A percentile compares a stretch with the other conserved stretches of the same genome.
Evolutionary conservation across 2,113 vertebrate species (phyloP).

Genomic region (Acanthisitta chloris): DNA sequence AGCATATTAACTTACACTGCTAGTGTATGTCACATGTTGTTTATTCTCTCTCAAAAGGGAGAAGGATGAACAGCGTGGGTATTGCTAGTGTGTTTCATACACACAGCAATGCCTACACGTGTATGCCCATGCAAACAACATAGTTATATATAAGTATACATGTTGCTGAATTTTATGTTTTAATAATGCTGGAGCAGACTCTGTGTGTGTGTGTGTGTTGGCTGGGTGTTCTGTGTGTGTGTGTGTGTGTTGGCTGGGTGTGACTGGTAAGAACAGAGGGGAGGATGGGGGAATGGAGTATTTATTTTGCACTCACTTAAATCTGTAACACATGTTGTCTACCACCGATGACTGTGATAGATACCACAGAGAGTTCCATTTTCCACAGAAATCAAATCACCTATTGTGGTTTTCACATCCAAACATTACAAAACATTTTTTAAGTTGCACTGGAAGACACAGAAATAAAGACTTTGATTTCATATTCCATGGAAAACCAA

Average conservation of each 20-base stretch:
- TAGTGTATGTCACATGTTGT: not conserved
- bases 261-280: not conserved
- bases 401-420: not conserved
- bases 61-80: accelerated
- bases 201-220: not conserved
- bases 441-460: not conserved
- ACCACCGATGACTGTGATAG: not conserved
- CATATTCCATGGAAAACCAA: not conserved
- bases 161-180: not conserved
- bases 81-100: not conserved
- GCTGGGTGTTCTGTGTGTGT: not conserved
- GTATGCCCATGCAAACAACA: not conserved
- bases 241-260: not conserved
- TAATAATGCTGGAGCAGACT: not conserved
- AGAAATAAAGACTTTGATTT: not conserved
- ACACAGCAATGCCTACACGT: accelerated
- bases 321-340: not conserved
- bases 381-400: not conserved
- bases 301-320: not conserved
- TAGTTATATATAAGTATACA: accelerated
- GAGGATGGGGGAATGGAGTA: not conserved
- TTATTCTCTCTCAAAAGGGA: not conserved
- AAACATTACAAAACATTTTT: not conserved
- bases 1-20: not conserved
- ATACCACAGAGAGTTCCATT: not conserved